Percentiles rank a stretch among this genome's conserved stretches.
Conservation (phyloP, 2,888 invertebrate species). For the Phanerotoma sp. region DNA sequence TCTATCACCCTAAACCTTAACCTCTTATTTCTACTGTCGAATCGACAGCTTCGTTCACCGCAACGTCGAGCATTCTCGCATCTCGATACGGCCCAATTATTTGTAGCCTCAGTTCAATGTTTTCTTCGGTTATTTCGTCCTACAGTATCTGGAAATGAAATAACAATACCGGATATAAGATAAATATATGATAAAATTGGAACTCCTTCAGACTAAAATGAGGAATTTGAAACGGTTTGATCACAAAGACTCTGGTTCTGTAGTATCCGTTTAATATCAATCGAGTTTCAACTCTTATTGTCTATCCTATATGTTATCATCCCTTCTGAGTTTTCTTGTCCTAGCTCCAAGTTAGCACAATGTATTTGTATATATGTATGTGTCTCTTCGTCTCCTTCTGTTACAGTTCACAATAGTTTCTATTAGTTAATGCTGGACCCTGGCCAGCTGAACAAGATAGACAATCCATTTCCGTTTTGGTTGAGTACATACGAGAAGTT, state of each 20-base stretch:
- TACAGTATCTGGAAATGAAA: too few species aligned
- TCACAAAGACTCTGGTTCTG: constrained; percentile 32
- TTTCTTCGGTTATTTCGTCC: too few species aligned
- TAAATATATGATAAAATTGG: constrained; percentile 49
- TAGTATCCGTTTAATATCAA: constrained; percentile 37
- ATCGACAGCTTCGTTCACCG: constrained; percentile 25
- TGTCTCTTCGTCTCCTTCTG: too few species aligned
- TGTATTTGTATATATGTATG: constrained; percentile 3
- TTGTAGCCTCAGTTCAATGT: constrained; percentile 31
- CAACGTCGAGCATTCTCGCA: constrained; percentile 23
- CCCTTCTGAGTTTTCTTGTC: not conserved
- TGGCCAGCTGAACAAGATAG: constrained; percentile 31
- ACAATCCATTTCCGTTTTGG: constrained; percentile 33
- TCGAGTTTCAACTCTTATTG: constrained; percentile 26
- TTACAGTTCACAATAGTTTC: not conserved
- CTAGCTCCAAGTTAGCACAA: not conserved
- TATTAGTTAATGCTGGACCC: not conserved
- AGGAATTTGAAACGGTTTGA: constrained; percentile 45
- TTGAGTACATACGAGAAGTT: constrained; percentile 22
- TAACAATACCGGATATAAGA: constrained; percentile 50
- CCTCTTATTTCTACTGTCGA: constrained; percentile 31
- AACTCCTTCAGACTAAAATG: constrained; percentile 35
- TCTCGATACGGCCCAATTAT: constrained; percentile 48
- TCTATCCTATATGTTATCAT: constrained; percentile 1
- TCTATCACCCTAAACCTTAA: not conserved